Percentiles rank a stretch among this genome's conserved stretches.
Conservation (phyloP, 2,113 vertebrate genomes). For the Willisornis vidua region DNA sequence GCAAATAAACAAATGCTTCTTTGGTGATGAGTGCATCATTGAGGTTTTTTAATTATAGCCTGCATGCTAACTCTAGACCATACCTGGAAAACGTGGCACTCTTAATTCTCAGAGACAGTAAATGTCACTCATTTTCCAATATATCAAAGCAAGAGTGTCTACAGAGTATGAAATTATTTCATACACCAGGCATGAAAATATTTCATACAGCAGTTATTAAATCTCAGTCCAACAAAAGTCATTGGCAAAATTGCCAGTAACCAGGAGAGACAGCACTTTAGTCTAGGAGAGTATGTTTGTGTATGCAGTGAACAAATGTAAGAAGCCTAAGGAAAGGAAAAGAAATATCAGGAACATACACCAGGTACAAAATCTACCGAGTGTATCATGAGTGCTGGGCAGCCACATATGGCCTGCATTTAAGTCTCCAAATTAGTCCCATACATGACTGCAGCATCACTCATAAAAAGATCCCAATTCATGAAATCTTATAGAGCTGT, state of each 20-base stretch:
- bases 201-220: background rate
- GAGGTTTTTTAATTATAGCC: background rate
- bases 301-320: background rate
- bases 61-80: background rate
- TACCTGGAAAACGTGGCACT: background rate
- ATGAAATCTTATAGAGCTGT: background rate
- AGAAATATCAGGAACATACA: background rate
- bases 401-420: background rate
- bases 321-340: background rate
- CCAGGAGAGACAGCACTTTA: background rate
- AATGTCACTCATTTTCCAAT: background rate
- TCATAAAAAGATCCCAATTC: background rate
- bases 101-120: background rate
- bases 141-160: background rate
- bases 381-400: background rate
- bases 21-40: background rate
- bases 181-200: background rate
- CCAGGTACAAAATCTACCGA: background rate
- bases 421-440: background rate
- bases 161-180: slow-evolving; percentile 6
- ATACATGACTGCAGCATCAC: background rate
- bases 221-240: background rate
- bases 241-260: background rate
- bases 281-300: background rate
- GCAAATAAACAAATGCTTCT: slow-evolving; percentile 33